These are phyloP conservation scores for Hydrolagus affinis DNA, from an alignment of 2,113 vertebrate species.

Conservation along the genomic window DNA sequence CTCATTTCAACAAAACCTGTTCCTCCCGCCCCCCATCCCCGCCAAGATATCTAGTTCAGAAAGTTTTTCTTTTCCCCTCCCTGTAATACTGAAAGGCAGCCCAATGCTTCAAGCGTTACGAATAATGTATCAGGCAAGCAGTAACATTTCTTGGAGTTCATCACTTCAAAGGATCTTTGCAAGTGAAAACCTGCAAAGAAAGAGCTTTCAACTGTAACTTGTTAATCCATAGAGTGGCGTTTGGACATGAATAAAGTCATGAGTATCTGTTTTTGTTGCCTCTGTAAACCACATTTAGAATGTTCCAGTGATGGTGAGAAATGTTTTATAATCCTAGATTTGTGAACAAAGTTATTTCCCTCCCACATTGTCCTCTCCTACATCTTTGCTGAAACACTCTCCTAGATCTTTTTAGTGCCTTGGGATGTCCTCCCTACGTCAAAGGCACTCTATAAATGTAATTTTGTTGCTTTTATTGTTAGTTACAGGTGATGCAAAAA, in stretches of 20 bases:
- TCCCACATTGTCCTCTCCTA: too few species aligned
- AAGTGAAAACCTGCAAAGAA: slow-evolving; percentile 2
- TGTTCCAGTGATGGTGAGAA: not conserved
- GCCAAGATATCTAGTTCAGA: too few species aligned
- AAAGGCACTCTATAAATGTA: too few species aligned
- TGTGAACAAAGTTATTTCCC: not conserved
- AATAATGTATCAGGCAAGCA: not conserved
- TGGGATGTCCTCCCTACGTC: too few species aligned
- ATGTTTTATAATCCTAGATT: slow-evolving; percentile 3
- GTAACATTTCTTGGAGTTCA: not conserved
- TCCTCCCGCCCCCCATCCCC: too few species aligned
- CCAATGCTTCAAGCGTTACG: not conserved
- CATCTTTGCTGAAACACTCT: too few species aligned
- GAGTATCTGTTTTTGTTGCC: not conserved
- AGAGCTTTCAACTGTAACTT: slow-evolving; percentile 23
- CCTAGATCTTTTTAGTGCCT: too few species aligned
- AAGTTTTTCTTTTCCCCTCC: too few species aligned
- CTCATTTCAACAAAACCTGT: too few species aligned
- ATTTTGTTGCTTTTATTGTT: too few species aligned
- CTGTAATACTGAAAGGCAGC: not conserved
- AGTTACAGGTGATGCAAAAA: too few species aligned
- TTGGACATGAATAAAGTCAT: slow-evolving; percentile 12
- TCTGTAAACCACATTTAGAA: not conserved
- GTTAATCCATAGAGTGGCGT: slow-evolving; percentile 22
- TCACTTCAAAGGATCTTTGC: slow-evolving; percentile 27